Percentiles rank a stretch among this genome's conserved stretches.
phyloP scores from a whole-genome alignment of 2,888 invertebrate genomes.

The Drymonia ruficornis region DNA sequence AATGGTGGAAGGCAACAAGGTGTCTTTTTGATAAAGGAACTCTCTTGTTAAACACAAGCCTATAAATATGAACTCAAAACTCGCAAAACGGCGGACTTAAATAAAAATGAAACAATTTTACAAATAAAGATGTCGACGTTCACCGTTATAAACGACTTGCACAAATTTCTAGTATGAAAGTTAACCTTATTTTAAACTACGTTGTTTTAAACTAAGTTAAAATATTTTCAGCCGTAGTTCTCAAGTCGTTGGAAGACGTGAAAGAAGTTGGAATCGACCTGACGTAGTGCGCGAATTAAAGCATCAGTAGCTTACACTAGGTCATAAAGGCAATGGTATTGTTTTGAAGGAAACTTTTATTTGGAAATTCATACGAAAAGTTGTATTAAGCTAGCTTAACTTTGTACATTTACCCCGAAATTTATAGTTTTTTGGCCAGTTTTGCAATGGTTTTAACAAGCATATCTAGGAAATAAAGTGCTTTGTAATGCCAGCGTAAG shows the following conservation, averaged over 20 bases:
- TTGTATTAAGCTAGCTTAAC: too few species aligned
- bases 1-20: too few species aligned
- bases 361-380: not conserved
- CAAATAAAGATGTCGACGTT: not conserved
- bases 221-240: conserved; percentile 3
- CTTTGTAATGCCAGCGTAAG: too few species aligned
- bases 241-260: conserved; percentile 2
- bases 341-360: not conserved
- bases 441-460: too few species aligned
- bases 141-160: not conserved
- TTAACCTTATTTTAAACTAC: conserved; percentile 3
- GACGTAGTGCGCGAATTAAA: conserved; percentile 25
- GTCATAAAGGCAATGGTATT: conserved; percentile 10
- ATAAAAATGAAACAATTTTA: not conserved
- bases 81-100: not conserved
- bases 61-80: not conserved
- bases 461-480: too few species aligned
- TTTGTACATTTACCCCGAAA: too few species aligned
- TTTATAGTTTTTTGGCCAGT: too few species aligned
- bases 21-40: too few species aligned
- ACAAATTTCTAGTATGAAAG: not conserved
- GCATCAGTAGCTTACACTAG: conserved; percentile 7
- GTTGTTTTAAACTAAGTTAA: conserved; percentile 1
- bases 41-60: too few species aligned
- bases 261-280: conserved; percentile 11